Percentiles rank a stretch among this genome's conserved stretches.
Evolutionary conservation across 2,113 vertebrate genomes (phyloP).

Genomic region (Brevimyrus niger): DNA sequence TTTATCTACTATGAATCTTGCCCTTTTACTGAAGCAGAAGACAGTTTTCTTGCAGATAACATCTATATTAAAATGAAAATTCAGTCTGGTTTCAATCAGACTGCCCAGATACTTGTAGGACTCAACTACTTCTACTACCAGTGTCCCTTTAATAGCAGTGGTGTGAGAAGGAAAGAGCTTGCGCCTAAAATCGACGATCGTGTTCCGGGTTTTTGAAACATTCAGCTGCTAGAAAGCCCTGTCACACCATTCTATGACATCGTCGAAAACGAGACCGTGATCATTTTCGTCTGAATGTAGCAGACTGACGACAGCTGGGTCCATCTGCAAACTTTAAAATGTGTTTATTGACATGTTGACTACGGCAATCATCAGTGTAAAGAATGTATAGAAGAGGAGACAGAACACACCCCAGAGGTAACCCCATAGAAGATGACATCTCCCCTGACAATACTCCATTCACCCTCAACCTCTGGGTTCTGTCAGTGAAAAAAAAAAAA

Average conservation of each 20-base stretch:
- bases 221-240: not conserved
- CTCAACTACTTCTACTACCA: not conserved
- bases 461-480: not conserved
- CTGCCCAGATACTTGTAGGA: not conserved
- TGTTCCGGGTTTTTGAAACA: not conserved
- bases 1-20: not conserved
- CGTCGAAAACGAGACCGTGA: not conserved
- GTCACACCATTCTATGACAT: not conserved
- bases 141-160: not conserved
- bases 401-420: not conserved
- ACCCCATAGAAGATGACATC: not conserved
- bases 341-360: not conserved
- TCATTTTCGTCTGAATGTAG: not conserved
- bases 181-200: not conserved
- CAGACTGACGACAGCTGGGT: not conserved
- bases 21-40: not conserved
- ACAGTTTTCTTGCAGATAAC: not conserved
- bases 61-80: not conserved
- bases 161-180: not conserved
- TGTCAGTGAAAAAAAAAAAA: not conserved
- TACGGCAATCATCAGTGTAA: not conserved
- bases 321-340: not conserved
- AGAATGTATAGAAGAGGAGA: not conserved
- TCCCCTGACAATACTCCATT: not conserved
- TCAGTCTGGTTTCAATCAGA: not conserved